A percentile compares a stretch with the other conserved stretches of the same genome.
Evolutionary conservation across 2,797 vertebrate species (phyloP).

Genomic region (Argya squamiceps): DNA sequence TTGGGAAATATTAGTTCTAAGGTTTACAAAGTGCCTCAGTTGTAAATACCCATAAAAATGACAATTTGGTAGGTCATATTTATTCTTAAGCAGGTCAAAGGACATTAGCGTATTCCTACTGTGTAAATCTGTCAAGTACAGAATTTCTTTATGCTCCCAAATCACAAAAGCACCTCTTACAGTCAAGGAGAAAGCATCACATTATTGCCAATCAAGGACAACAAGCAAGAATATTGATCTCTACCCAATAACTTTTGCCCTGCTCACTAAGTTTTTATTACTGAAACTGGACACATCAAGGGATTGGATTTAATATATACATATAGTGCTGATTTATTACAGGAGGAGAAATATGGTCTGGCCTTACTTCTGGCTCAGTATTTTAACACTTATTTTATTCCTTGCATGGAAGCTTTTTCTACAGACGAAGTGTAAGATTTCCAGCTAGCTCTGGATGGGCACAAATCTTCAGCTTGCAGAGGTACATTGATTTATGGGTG

Average conservation of each 20-base stretch:
- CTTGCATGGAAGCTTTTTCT: constrained; percentile 15
- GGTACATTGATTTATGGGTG: background rate
- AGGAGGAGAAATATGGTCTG: constrained; percentile 26
- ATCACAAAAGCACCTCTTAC: constrained; percentile 47
- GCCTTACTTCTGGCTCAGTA: constrained; percentile 37
- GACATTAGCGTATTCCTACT: constrained; percentile 67
- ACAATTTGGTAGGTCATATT: constrained; percentile 76
- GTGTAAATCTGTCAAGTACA: constrained; percentile 69
- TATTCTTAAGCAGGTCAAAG: constrained; percentile 76
- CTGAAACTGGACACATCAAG: constrained; percentile 46
- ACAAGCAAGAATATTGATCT: constrained; percentile 7
- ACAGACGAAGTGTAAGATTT: background rate
- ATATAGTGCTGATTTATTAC: constrained; percentile 45
- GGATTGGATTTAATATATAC: constrained; percentile 42
- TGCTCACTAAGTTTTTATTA: constrained; percentile 47
- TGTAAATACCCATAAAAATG: constrained; percentile 81
- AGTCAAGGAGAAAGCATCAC: constrained; percentile 22
- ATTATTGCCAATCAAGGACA: constrained; percentile 34
- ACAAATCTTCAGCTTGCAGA: background rate
- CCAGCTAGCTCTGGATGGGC: background rate
- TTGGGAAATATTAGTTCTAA: constrained; percentile 77
- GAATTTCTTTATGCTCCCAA: constrained; percentile 43
- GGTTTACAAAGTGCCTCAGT: constrained; percentile 77
- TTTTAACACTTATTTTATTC: constrained; percentile 37
- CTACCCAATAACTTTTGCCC: background rate